Base-by-base conservation (phyloP, 2,888 invertebrate genomes). In the Ypsolopha scabrella region DNA sequence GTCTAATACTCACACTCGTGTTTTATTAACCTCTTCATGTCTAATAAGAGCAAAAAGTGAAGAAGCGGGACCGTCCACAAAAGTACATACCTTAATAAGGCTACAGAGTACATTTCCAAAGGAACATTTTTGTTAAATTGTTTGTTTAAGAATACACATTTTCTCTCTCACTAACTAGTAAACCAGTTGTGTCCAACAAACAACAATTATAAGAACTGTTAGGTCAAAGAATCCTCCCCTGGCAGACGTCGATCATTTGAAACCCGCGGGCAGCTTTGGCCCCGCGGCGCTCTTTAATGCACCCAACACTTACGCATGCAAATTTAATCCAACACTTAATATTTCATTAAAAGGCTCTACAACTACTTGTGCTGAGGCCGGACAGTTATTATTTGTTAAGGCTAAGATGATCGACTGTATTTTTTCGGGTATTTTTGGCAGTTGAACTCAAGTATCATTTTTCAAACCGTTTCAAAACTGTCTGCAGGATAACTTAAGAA, bases 311-410 rank as follows among this genome's bases (percentile, higher is more conserved):
- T 55, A 57, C 50, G n/a, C 48, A 57, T 56, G 56, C 61, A 60
- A 58, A 60, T 61, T 58, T 62, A 62, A 61, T 62, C 60, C 61
- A 62, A 57, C 59, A 58, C 58, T 62, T 63, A 64, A 61, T 62
- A 59, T 61, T 58, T 60, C 60, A 65, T 65, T 62, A 64, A 55
- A 43, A 48, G 43, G 50, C 51, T 43, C 37, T 36, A 49, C 44
- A 52, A 47, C 52, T 50, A 50, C 52, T 50, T 24, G 51, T 43
- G 43, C 43, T 48, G 48, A 13, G 44, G 41, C 38, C 41, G 34
- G 39, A 41, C 51, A 48, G 53, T 48, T 53, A 53, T 53, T 53
- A 53, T 53, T 48, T 39, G 49, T 33, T 49, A 49, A 49, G 34
- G 43, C 13, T 14, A 43, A 8, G 14, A 38, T 38, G 14, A 38